Conservation (phyloP, 2,888 invertebrate genomes). For the Orgyia antiqua region DNA sequence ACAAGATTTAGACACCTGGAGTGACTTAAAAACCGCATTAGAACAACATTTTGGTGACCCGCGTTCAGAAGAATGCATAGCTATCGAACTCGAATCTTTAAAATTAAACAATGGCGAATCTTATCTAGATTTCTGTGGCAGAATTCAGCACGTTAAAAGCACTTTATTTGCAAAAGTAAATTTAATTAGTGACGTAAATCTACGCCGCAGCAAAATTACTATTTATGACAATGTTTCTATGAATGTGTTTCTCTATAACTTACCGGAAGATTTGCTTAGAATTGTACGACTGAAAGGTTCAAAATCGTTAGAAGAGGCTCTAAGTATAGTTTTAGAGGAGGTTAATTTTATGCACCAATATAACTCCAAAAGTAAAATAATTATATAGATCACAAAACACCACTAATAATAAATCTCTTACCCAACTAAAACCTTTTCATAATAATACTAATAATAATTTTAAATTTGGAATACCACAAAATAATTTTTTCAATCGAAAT, state of each 20-base stretch:
- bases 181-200: constrained; percentile 1
- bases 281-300: constrained; percentile 4
- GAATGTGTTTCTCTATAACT: constrained; percentile 5
- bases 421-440: neutral
- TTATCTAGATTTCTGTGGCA: constrained; percentile 4
- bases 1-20: constrained; percentile 1
- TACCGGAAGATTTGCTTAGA: constrained; percentile 3
- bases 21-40: neutral
- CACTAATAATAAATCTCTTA: neutral
- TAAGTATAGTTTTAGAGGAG: constrained; percentile 3
- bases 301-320: neutral
- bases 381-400: neutral
- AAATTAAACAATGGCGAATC: constrained; percentile 2
- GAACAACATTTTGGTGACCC: constrained; percentile 27
- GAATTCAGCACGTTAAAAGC: constrained; percentile 3
- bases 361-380: neutral
- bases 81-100: constrained; percentile 3
- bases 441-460: neutral
- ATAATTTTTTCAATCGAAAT: neutral
- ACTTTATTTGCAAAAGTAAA: constrained; percentile 4
- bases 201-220: constrained; percentile 2
- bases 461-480: neutral
- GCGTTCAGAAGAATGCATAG: constrained; percentile 3
- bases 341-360: constrained; percentile 2
- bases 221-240: constrained; percentile 3